Conservation (phyloP, 2,888 invertebrate species). For the Rotaria socialis region DNA sequence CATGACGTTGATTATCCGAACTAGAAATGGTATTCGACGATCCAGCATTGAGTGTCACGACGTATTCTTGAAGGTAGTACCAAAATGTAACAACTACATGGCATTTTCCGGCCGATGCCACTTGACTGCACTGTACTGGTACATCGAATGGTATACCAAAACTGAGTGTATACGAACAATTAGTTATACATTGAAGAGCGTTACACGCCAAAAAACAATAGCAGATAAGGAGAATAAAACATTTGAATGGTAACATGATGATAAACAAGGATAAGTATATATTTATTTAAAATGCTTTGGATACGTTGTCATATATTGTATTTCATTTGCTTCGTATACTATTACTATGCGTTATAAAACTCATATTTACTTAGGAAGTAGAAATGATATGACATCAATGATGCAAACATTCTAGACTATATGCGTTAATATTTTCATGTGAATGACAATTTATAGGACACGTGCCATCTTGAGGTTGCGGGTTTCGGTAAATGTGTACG, state of each 20-base stretch:
- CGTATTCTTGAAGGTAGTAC: constrained; percentile 19
- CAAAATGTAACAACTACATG: neutral
- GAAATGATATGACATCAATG: neutral
- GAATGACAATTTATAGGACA: no score
- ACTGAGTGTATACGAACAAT: neutral
- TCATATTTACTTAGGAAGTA: neutral
- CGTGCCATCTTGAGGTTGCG: no score
- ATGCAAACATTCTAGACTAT: no score
- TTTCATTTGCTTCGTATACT: constrained; percentile 4
- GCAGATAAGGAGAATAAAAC: constrained; percentile 3
- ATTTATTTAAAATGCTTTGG: neutral
- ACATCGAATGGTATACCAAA: constrained; percentile 10
- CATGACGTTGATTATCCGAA: neutral
- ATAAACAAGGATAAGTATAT: neutral
- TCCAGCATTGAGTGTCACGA: neutral
- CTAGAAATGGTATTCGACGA: neutral
- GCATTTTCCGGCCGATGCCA: neutral
- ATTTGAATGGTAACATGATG: neutral
- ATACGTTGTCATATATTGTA: constrained; percentile 2
- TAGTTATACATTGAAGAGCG: constrained; percentile 6
- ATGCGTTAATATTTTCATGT: no score
- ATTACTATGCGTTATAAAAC: neutral
- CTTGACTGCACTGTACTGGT: neutral
- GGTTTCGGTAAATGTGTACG: no score
- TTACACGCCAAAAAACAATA: neutral